Conservation (phyloP, 1,140 invertebrate genomes). For the Cherax destructor region DNA sequence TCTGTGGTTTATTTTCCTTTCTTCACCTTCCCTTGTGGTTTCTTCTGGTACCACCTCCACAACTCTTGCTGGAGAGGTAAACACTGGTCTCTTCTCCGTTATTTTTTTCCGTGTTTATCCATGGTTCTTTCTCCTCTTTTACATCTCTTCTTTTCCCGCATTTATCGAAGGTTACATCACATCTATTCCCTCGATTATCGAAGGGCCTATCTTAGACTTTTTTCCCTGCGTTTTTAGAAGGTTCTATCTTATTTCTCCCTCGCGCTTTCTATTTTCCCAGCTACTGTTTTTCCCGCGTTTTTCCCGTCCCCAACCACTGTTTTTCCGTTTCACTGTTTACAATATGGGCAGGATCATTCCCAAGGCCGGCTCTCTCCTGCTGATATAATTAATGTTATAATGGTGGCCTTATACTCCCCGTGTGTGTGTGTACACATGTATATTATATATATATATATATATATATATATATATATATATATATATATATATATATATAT, state of each 20-base stretch:
- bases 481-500: too few relatives aligned
- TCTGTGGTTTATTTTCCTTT: not conserved
- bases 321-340: not conserved
- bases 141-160: not conserved
- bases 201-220: not conserved
- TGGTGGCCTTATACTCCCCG: too few relatives aligned
- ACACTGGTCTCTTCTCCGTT: too few relatives aligned
- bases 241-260: not conserved
- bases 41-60: too few relatives aligned
- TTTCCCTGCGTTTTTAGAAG: not conserved
- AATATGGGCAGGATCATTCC: too few relatives aligned
- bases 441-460: too few relatives aligned
- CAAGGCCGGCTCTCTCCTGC: too few relatives aligned
- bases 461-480: too few relatives aligned
- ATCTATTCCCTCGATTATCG: not conserved
- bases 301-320: not conserved
- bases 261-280: not conserved
- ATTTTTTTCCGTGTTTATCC: not conserved
- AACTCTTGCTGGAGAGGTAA: too few relatives aligned
- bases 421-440: too few relatives aligned
- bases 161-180: not conserved
- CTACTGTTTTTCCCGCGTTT: not conserved
- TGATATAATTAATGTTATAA: too few relatives aligned
- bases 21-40: not conserved
- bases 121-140: not conserved